These are phyloP conservation scores for Scomber scombrus DNA, from an alignment of 2,113 vertebrate species.

Conservation along the genomic window DNA sequence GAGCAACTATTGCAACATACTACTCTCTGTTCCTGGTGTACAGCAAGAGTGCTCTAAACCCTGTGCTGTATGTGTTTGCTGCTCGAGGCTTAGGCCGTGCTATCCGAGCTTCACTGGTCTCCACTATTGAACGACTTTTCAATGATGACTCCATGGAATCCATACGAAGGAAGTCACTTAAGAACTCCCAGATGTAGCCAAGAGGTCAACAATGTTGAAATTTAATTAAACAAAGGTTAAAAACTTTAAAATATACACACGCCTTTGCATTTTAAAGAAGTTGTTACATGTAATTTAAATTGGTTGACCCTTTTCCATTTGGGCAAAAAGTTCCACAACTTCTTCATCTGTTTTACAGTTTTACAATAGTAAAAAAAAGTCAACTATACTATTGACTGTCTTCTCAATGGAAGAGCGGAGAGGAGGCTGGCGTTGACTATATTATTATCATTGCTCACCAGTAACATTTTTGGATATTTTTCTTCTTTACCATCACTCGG, in stretches of 20 bases:
- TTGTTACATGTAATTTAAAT: background rate
- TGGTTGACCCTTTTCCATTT: background rate
- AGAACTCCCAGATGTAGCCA: conserved; percentile 76
- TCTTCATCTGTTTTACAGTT: no score
- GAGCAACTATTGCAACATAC: background rate
- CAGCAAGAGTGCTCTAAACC: conserved; percentile 84
- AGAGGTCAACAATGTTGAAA: no score
- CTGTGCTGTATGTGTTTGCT: conserved; percentile 85
- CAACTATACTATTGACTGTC: no score
- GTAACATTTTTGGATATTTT: no score
- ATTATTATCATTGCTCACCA: no score
- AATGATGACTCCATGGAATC: conserved; percentile 81
- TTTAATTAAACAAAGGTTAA: background rate
- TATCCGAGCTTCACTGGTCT: conserved; percentile 78
- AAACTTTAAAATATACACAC: background rate
- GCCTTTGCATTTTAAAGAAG: background rate
- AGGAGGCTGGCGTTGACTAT: no score
- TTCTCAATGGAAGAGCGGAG: no score
- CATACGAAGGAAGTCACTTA: conserved; percentile 78
- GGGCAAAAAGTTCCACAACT: background rate
- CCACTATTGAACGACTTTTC: conserved; percentile 83
- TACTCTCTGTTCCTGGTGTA: conserved; percentile 83
- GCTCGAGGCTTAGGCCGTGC: conserved; percentile 80
- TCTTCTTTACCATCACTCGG: background rate
- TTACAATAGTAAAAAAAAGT: no score